Percentiles rank a stretch among this genome's conserved stretches.
These are phyloP conservation scores for Laupala kohalensis DNA, from an alignment of 1,140 invertebrate genomes.

Conservation along the genomic window DNA sequence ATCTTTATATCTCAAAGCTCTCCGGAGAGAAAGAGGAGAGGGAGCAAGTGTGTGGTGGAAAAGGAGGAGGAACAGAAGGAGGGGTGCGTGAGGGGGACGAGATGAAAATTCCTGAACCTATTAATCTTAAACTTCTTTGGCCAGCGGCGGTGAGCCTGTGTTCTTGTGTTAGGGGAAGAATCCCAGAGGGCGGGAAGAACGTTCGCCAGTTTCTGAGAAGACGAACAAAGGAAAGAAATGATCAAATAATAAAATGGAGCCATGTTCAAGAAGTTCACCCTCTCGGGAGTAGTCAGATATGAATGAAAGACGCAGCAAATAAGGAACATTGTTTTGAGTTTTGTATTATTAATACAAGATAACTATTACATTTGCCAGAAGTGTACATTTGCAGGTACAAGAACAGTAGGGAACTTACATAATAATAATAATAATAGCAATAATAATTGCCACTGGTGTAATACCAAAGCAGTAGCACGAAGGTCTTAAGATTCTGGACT, in stretches of 20 bases:
- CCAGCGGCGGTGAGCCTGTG: not conserved
- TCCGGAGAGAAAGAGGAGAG: not conserved
- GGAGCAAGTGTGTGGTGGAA: not conserved
- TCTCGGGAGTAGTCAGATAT: not conserved
- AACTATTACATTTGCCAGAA: too few species aligned
- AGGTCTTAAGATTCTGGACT: too few species aligned
- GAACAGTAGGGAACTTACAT: too few species aligned
- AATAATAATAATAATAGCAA: too few species aligned
- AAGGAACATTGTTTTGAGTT: not conserved
- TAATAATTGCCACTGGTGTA: too few species aligned
- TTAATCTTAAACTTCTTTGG: not conserved
- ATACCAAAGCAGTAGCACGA: too few species aligned
- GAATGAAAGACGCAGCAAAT: not conserved
- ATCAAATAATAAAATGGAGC: not conserved
- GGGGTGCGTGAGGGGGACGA: not conserved
- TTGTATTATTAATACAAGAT: too few species aligned
- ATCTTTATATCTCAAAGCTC: not conserved
- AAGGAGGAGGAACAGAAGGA: too few species aligned
- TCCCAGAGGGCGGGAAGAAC: not conserved
- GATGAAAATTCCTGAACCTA: not conserved
- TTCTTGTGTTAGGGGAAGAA: not conserved
- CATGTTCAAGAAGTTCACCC: not conserved
- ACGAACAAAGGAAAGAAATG: not conserved
- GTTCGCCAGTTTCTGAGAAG: not conserved
- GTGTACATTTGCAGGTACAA: too few species aligned